phyloP scores from a whole-genome alignment of 1,140 invertebrate species.

The Heliothis virescens region DNA sequence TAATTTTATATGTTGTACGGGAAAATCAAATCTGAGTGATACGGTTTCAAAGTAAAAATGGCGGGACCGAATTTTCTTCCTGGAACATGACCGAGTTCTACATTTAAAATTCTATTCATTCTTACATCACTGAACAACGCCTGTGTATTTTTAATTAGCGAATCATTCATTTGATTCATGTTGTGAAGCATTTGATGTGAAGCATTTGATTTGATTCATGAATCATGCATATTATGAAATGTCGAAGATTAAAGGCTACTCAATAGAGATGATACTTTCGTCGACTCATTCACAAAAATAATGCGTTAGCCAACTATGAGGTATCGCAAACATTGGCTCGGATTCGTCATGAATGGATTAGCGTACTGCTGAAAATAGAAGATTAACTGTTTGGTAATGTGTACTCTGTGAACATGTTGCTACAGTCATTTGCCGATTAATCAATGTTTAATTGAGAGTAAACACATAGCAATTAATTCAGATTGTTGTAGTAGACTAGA shows the following conservation, averaged over 20 bases:
- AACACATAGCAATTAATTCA: background rate
- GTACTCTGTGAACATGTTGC: constrained; percentile 6
- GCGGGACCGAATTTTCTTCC: background rate
- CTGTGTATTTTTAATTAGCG: constrained; percentile 12
- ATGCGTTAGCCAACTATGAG: background rate
- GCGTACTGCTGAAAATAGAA: constrained; percentile 22
- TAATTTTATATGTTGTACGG: background rate
- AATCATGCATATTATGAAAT: constrained; percentile 18
- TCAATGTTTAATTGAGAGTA: background rate
- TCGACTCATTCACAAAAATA: constrained; percentile 10
- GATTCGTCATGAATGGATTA: constrained; percentile 27
- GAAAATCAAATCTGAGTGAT: background rate
- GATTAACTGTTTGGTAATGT: constrained; percentile 8
- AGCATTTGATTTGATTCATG: background rate
- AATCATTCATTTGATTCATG: constrained; percentile 3
- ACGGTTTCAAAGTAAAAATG: background rate
- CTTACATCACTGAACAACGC: background rate
- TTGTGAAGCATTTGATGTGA: background rate
- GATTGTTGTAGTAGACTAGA: background rate
- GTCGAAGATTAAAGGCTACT: background rate
- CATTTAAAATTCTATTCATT: constrained; percentile 4
- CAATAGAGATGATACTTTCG: constrained; percentile 23
- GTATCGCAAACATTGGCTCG: constrained; percentile 29
- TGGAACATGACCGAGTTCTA: background rate
- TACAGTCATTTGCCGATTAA: constrained; percentile 18